Evolutionary conservation across 1,140 invertebrate genomes (phyloP), one percentile per base, ranked within the genome.

Genomic region (Drosophila pallidifrons): DNA sequence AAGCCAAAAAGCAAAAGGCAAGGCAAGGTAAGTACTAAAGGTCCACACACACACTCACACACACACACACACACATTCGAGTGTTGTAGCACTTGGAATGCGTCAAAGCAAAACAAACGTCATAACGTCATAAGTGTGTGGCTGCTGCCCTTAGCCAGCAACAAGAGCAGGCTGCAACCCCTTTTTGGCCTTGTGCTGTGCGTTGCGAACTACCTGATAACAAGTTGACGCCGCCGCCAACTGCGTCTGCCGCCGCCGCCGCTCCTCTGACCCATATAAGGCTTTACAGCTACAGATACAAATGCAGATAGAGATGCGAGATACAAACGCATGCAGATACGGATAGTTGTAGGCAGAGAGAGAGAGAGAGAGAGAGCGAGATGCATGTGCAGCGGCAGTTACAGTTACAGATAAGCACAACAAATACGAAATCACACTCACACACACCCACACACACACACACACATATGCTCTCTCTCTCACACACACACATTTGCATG

Each of bases 81-180:
- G 20, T 16, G 13, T 30, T n/a, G 28, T n/a, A 8, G 49, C 30
- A 41, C 25, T 63, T 28, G 47, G 63, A 79, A 63, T 83, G 83
- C 76, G 83, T 83, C 83, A 82, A 87, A 83, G 76, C 70, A 75
- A 88, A 75, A 75, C 77, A 77, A 82, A 89, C 83, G 83, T 87
- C 82, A 88, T 79, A 82, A 77, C 83, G 83, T 87, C 82, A 88
- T 79, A 82, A 77, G 55, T 68, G 68, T 65, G 55, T 6, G 35
- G 35, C 35, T 25, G 20, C 20, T 28, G 13, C 38, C 46, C 49
- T 32, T 6, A 6, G 0, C 28, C 41, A 32, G 30, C 5, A 32
- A 32, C 5, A 32, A 7, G 5, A 2, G 30, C 43, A 20, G 30
- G 43, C 35, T 28, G 30, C 60, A 51, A 59, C 20, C 68, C 68